These are phyloP conservation scores for Mus spretus DNA, from an alignment of 2,797 vertebrate genomes.

Conservation along the genomic window DNA sequence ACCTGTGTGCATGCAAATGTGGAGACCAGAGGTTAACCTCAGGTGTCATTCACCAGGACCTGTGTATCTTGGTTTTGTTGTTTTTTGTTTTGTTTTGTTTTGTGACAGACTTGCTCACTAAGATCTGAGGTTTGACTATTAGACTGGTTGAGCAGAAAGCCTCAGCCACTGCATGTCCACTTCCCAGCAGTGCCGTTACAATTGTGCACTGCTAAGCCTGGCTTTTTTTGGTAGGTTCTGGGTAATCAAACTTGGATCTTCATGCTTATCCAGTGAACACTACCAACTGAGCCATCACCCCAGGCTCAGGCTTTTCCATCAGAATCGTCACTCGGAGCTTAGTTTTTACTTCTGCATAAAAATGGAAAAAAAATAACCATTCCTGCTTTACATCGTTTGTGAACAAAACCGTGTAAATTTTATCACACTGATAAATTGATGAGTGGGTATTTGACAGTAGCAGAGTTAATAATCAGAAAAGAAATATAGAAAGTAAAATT, in stretches of 20 bases:
- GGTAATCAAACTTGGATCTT: not conserved
- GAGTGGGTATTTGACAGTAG: conserved; percentile 35
- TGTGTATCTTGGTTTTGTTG: not conserved
- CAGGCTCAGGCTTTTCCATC: conserved; percentile 32
- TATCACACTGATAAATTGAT: not conserved
- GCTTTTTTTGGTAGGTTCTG: not conserved
- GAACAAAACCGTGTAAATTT: conserved; percentile 47
- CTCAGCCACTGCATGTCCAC: not conserved
- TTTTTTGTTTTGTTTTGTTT: not conserved
- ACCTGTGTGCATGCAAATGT: not conserved
- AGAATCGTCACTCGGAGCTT: conserved; percentile 15
- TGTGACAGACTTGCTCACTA: not conserved
- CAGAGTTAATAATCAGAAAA: conserved; percentile 67
- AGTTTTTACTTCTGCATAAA: not conserved
- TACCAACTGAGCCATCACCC: not conserved
- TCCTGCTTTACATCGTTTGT: not conserved
- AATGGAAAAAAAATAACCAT: conserved; percentile 8
- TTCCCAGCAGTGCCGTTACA: not conserved
- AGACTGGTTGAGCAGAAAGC: not conserved
- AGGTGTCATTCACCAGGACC: not conserved
- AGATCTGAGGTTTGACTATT: not conserved
- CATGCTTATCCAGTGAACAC: not conserved
- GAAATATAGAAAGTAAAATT: conserved; percentile 60
- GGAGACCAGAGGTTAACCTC: not conserved
- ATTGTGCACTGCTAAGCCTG: not conserved